Conservation (phyloP, 2,888 invertebrate genomes). For the Drosophila suboccidentalis region DNA sequence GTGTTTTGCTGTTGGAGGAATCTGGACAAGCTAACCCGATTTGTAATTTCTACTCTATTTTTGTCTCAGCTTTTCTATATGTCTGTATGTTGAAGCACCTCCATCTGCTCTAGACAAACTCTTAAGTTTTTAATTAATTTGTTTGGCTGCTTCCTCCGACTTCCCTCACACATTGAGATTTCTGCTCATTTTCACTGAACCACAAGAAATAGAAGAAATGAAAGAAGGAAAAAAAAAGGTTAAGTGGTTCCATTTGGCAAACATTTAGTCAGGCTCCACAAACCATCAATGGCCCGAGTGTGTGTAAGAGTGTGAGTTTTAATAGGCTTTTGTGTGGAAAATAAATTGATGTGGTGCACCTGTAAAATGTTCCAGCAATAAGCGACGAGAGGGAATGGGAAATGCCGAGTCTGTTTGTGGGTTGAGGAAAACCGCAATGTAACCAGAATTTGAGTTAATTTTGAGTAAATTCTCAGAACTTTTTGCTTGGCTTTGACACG, state of each 20-base stretch:
- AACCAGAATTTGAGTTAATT: constrained; percentile 71
- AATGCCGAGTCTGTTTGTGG: constrained; percentile 52
- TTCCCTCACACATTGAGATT: constrained; percentile 12
- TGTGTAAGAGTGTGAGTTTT: constrained; percentile 64
- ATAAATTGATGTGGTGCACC: constrained; percentile 82
- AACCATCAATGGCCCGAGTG: constrained; percentile 51
- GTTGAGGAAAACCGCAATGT: constrained; percentile 67
- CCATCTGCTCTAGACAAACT: constrained; percentile 48
- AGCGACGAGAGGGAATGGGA: constrained; percentile 18
- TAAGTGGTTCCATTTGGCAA: constrained; percentile 80
- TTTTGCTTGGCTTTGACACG: constrained; percentile 34
- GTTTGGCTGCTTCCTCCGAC: constrained; percentile 56
- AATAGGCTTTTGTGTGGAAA: constrained; percentile 81
- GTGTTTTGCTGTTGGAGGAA: background rate
- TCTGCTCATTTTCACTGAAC: constrained; percentile 59
- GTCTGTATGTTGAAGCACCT: constrained; percentile 10
- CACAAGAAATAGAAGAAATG: constrained; percentile 23
- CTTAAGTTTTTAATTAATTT: constrained; percentile 80
- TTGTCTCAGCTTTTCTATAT: background rate
- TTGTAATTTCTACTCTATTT: constrained; percentile 12
- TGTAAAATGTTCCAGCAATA: constrained; percentile 68
- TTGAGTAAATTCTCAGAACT: constrained; percentile 74
- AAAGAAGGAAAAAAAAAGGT: constrained; percentile 61
- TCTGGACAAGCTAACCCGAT: constrained; percentile 25
- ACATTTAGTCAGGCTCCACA: constrained; percentile 68